Evolutionary conservation across 2,888 invertebrate genomes (phyloP), one percentile per base, ranked within the genome.

Genomic region (Lampropteryx suffumata): DNA sequence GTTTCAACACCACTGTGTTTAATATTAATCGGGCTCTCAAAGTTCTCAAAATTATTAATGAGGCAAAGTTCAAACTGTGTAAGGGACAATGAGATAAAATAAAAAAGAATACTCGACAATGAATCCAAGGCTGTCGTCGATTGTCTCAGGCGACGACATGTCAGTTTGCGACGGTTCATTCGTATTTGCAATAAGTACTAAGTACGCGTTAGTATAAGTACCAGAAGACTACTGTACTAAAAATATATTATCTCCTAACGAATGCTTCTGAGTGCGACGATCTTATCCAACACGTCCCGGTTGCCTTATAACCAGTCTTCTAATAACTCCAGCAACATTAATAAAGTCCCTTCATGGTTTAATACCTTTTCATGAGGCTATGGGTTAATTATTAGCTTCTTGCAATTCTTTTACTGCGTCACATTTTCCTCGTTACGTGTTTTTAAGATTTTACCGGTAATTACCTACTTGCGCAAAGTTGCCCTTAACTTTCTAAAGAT

Each of bases 191-290:
- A 69, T 69, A 67, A 30, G 64, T 59, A 64, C 7, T 7, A 24
- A 24, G 4, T 17, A 17, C 4, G 17, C 2, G n/a, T n/a, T n/a
- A n/a, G n/a, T 5, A 21, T 21, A 21, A 21, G 21, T 5, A 7
- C 24, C 24, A 21, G 5, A 14, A 6, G 55, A 49, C 53, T 55
- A 39, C 41, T 55, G 50, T 49, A 64, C 64, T 65, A 65, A 69
- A 70, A 69, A 73, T 74, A 77, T 76, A 71, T 65, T 71, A 79
- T 76, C 72, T 51, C 66, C 65, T 61, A 72, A 70, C 73, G 67
- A 72, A 75, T 75, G 68, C 70, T 64, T 71, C 59, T 56, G 66
- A 78, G 72, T 74, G 65, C 69, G 67, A 69, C 68, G 71, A 71
- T 76, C 69, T 71, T 77, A 71, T 65, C 71, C 67, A 37, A 41